Percentiles rank a stretch among this genome's conserved stretches.
Conservation (phyloP, 2,797 vertebrate genomes). For the Crax fasciolata region DNA sequence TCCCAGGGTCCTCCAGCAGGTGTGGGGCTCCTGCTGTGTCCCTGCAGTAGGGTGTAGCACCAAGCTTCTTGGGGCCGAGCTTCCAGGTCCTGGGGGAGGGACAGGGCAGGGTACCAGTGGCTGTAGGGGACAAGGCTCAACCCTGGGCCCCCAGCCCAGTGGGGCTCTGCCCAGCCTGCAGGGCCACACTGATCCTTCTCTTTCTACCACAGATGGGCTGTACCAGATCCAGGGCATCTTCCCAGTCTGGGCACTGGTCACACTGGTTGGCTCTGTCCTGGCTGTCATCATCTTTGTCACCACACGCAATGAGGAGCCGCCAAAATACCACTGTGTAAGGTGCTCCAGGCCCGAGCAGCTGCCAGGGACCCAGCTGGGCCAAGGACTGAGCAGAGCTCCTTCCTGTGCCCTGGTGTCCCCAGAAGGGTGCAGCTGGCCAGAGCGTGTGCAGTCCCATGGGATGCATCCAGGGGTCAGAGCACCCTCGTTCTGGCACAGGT, state of each 20-base stretch:
- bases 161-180: not conserved
- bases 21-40: not conserved
- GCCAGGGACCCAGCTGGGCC: accelerated
- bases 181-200: not conserved
- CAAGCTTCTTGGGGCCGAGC: not conserved
- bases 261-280: constrained; percentile 85
- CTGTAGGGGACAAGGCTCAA: not conserved
- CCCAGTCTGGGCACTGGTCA: constrained; percentile 89
- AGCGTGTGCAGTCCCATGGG: not conserved
- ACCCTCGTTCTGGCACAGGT: constrained; percentile 77
- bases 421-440: not conserved
- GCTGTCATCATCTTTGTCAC: constrained; percentile 88
- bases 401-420: accelerated
- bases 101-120: not conserved
- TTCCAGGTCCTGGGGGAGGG: not conserved
- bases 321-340: constrained; percentile 91
- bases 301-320: constrained; percentile 89
- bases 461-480: not conserved
- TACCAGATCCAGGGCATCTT: constrained; percentile 89
- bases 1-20: not conserved
- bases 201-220: constrained; percentile 82
- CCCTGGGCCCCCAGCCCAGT: accelerated
- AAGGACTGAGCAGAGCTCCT: not conserved
- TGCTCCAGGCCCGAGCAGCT: not conserved
- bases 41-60: not conserved